Base-by-base conservation (phyloP, 2,113 vertebrate genomes). In the Morphnarchus princeps region DNA sequence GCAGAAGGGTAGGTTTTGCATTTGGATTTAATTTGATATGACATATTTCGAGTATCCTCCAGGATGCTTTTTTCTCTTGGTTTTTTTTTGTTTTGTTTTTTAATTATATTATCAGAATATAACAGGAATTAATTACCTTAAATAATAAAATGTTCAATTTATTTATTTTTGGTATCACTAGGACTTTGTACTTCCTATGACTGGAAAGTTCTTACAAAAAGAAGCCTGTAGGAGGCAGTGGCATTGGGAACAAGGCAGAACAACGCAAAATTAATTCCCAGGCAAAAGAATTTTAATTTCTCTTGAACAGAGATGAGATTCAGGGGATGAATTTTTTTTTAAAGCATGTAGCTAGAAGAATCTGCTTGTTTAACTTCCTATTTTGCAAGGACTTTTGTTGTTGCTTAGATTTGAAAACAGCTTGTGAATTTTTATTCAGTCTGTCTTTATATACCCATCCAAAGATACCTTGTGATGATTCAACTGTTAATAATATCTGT, bases 401-500 rank as follows among this genome's bases (percentile, higher is more conserved):
- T 82, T 95, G 52, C 55, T 89, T 40, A 78, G 73, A 54, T 93
- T 66, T 80, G 86, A 87, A 95, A 93, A 80, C 36, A n/a, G 17
- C 54, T 83, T 57, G 65, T 96, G 76, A 86, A 65, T 92, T 78
- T 94, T 62, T n/a, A 77, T 81, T 74, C 50, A 16, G 14, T 36
- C 21, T 79, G 24, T n/a, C 63, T 65, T 82, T 42, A 57, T 63
- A 22, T 13, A 59, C 47, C 29, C 22, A 42, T 82, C 16, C 80
- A 73, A 69, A 96, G 82, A 67, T 40, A 92, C 73, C 88, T 89
- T 80, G 52, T 58, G 82, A 87, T 93, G 78, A 92, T 94, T 93
- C 55, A 84, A 29, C 76, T 90, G 49, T 84, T 84, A 80, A 31
- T 82, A 76, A 91, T 78, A 40, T 47, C 77, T 40, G 32, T 63